Evolutionary conservation across 1,140 invertebrate genomes (phyloP).

Genomic region (Parasteatoda tepidariorum): DNA sequence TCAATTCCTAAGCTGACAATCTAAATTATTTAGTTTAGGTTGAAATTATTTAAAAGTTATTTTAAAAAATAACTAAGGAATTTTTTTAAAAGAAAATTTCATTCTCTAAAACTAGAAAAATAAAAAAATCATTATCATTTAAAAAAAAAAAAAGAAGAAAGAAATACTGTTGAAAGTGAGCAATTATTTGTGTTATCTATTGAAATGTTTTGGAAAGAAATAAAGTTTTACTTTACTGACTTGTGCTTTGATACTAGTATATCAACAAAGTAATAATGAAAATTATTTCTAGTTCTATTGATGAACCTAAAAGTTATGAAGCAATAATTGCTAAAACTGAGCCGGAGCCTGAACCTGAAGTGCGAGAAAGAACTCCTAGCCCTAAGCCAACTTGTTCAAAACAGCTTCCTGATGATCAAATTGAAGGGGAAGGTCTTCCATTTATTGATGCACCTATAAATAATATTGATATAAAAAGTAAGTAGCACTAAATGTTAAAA

Average conservation of each 20-base stretch:
- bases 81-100: no score
- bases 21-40: no score
- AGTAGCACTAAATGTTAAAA: neutral
- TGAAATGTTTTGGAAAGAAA: no score
- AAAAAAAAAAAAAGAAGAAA: no score
- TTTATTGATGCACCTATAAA: neutral
- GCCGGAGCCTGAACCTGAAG: neutral
- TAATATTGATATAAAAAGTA: constrained; percentile 33
- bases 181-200: no score
- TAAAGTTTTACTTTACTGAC: no score
- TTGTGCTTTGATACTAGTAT: neutral
- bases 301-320: constrained; percentile 26
- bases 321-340: constrained; percentile 13
- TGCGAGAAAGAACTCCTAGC: constrained; percentile 15
- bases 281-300: constrained; percentile 12
- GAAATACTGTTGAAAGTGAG: no score
- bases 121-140: no score
- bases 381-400: constrained; percentile 1
- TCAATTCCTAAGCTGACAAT: no score
- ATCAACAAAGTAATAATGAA: neutral
- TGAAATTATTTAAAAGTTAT: no score
- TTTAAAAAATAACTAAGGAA: no score
- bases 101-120: no score
- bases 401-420: constrained; percentile 2
- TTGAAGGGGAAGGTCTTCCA: constrained; percentile 42